These are phyloP conservation scores for Grammomys surdaster DNA, from an alignment of 2,113 vertebrate species.

Conservation along the genomic window DNA sequence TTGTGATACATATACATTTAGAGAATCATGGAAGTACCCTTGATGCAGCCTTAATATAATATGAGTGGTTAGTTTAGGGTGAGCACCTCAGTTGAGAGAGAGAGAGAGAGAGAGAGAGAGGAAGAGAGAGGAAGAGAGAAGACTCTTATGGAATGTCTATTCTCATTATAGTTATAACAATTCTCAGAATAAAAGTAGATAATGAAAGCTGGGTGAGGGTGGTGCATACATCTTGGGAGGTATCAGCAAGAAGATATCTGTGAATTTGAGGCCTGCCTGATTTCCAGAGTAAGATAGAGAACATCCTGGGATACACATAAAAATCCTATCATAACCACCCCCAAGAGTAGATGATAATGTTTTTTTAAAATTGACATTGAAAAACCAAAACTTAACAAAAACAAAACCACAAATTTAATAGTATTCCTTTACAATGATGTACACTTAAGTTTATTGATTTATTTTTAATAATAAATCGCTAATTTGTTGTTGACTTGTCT, in stretches of 20 bases:
- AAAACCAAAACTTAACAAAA: neutral
- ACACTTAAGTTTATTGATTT: neutral
- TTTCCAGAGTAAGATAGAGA: neutral
- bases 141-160: neutral
- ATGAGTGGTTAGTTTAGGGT: neutral
- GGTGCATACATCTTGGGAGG: neutral
- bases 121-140: no score
- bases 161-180: neutral
- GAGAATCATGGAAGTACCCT: neutral
- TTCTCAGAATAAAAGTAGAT: neutral
- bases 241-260: neutral
- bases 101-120: no score
- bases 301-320: neutral
- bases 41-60: neutral
- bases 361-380: neutral
- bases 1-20: neutral
- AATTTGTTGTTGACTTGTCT: neutral
- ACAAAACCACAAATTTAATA: neutral
- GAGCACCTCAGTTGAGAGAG: neutral
- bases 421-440: neutral
- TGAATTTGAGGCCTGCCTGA: neutral
- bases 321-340: neutral
- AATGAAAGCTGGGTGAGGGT: neutral
- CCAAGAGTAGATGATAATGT: no score
- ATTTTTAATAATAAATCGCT: no score